Evolutionary conservation across 2,888 invertebrate genomes (phyloP), one percentile per base, ranked within the genome.

Genomic region (Drosophila quinaria): DNA sequence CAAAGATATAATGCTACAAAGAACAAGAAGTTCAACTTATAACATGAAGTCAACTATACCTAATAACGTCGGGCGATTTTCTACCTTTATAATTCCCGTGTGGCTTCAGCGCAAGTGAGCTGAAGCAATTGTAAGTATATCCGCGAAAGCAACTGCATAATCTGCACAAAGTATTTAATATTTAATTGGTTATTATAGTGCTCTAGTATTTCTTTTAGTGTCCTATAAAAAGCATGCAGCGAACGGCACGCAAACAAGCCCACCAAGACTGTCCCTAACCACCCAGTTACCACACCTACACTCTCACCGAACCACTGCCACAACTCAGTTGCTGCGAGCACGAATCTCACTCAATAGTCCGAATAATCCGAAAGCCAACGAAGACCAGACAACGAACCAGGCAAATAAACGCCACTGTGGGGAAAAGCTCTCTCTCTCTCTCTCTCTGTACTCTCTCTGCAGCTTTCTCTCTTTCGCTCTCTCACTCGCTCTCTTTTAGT

Each of bases 271-370:
- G 37, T 50, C 46, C 56, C 58, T 33, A 58, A 42, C 69, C 65
- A 51, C 52, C 76, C 55, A 59, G 59, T 17, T 55, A 77, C 69
- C 68, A 65, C 78, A 80, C 88, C 82, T 80, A 62, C 68, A 62
- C 60, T 42, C 66, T 56, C 56, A 41, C 62, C 64, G 4, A n/a
- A 1, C 29, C 31, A 46, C n/a, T 11, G 2, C 2, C 17, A 8
- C 42, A 31, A 46, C 37, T 25, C 37, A 55, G 15, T 47, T 64
- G 52, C n/a, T n/a, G 67, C n/a, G n/a, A n/a, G n/a, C 51, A 55
- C 33, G 49, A 73, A 70, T 70, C 70, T 76, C 89, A 86, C 89
- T 86, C 89, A 87, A 89, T 86, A 80, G 70, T 87, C 86, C 89
- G 89, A 89, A 87, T 76, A 63, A 22, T 33, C 35, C 25, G 35